Evolutionary conservation across 2,797 vertebrate genomes (phyloP).

Genomic region (Mycteria americana): DNA sequence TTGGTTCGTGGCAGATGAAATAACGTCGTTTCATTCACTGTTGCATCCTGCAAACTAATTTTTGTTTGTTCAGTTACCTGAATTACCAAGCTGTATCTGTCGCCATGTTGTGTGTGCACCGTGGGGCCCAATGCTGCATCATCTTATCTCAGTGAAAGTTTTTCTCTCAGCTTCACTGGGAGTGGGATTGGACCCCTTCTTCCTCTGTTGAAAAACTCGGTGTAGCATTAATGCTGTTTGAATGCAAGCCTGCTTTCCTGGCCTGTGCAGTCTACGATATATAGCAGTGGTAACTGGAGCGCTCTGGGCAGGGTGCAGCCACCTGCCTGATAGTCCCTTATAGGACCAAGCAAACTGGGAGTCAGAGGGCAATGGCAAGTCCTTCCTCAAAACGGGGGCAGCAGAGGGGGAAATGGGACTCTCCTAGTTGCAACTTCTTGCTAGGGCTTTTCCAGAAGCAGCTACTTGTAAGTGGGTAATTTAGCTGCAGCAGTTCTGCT

Average conservation of each 20-base stretch:
- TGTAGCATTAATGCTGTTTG: slow-evolving; percentile 37
- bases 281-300: neutral
- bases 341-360: neutral
- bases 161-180: slow-evolving; percentile 2
- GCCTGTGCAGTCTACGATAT: neutral
- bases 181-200: neutral
- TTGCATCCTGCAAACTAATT: slow-evolving; percentile 69
- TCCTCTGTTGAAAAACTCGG: neutral
- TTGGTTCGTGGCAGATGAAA: slow-evolving; percentile 21
- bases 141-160: neutral
- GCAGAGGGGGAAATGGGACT: neutral
- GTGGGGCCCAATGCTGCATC: neutral
- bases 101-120: neutral
- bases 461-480: neutral
- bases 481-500: neutral
- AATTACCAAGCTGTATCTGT: slow-evolving; percentile 60
- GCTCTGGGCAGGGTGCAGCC: neutral
- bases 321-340: neutral
- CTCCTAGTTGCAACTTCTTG: neutral
- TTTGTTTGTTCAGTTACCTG: slow-evolving; percentile 29
- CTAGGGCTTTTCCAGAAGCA: neutral
- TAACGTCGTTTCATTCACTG: slow-evolving; percentile 43
- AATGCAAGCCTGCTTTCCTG: slow-evolving; percentile 20
- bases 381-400: neutral
- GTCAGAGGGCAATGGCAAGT: neutral